phyloP scores from a whole-genome alignment of 2,113 vertebrate genomes.

The Laticauda laticaudata region DNA sequence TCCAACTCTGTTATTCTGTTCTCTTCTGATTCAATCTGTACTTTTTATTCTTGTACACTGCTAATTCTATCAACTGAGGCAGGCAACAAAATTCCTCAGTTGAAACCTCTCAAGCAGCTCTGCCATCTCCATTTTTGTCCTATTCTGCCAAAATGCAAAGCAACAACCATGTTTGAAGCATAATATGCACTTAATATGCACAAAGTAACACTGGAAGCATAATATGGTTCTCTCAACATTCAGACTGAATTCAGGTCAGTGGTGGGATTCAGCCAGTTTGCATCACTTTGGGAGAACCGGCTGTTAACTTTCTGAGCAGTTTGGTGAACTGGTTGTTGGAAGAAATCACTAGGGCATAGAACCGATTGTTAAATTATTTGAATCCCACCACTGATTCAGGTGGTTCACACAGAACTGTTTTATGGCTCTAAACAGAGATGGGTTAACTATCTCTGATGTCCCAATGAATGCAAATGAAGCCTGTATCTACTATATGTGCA shows the following conservation, averaged over 20 bases:
- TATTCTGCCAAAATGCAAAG: background rate
- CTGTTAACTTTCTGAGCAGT: no score
- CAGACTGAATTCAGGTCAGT: background rate
- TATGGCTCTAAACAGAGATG: background rate
- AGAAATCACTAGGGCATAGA: no score
- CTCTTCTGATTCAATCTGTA: background rate
- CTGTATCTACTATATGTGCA: background rate
- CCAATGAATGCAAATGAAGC: background rate
- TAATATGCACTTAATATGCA: background rate
- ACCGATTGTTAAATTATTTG: no score
- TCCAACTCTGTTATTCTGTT: background rate
- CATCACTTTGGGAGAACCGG: no score
- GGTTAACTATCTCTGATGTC: background rate
- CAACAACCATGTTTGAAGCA: background rate
- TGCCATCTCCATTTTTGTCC: background rate
- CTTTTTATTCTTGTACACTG: background rate
- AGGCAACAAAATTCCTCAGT: background rate
- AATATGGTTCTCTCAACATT: background rate
- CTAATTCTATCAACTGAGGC: background rate
- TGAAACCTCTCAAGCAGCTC: background rate
- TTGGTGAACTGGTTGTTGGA: no score
- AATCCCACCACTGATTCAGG: background rate
- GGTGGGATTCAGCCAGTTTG: no score
- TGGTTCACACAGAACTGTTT: background rate
- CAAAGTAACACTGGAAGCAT: background rate